Evolutionary conservation across 2,888 invertebrate genomes (phyloP).

Genomic region (Podotricha telesiphe): DNA sequence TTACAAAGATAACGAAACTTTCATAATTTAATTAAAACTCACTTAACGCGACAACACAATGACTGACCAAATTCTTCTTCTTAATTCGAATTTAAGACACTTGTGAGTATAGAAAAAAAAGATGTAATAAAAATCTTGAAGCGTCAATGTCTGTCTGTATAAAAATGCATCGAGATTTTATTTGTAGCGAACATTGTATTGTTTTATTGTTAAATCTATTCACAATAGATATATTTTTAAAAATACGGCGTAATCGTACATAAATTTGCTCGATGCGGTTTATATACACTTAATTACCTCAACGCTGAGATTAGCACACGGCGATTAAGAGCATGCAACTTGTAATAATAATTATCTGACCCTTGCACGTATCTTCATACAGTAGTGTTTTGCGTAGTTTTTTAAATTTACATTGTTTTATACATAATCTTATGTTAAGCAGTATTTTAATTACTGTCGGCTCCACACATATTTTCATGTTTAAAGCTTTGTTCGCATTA

Average conservation of each 20-base stretch:
- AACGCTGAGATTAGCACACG: slow-evolving; percentile 27
- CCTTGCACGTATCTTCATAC: neutral
- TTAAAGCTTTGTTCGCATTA: too few relatives aligned
- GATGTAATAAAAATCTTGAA: too few relatives aligned
- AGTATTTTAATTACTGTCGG: too few relatives aligned
- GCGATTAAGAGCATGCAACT: slow-evolving; percentile 36
- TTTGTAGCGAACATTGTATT: neutral
- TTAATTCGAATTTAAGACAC: too few relatives aligned
- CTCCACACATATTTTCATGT: too few relatives aligned
- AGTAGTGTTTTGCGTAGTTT: neutral
- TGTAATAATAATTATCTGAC: slow-evolving; percentile 22
- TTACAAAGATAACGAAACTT: neutral
- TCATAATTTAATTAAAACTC: neutral
- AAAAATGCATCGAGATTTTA: too few relatives aligned
- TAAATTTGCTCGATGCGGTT: slow-evolving; percentile 24
- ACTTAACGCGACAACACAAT: neutral
- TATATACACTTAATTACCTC: slow-evolving; percentile 28
- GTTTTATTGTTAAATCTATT: neutral
- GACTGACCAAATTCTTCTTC: neutral
- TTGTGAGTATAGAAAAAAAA: too few relatives aligned
- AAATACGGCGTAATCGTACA: slow-evolving; percentile 24
- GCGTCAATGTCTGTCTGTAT: too few relatives aligned
- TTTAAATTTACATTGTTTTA: too few relatives aligned
- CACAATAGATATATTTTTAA: slow-evolving; percentile 2
- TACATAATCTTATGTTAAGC: too few relatives aligned